phyloP scores from a whole-genome alignment of 2,797 vertebrate genomes.

The Acanthornis magna region DNA sequence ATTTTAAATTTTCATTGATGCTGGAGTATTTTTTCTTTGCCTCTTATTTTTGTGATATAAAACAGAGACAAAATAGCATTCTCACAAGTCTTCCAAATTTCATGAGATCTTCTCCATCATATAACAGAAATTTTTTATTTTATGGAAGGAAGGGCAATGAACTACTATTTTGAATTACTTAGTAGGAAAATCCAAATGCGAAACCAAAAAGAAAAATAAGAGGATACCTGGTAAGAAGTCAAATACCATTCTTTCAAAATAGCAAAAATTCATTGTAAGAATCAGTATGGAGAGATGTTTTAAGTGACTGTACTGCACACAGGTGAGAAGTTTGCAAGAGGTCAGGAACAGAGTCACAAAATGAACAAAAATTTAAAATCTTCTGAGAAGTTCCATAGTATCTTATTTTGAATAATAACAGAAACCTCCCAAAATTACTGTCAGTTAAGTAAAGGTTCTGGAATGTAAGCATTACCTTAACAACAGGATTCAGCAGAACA shows the following conservation, averaged over 20 bases:
- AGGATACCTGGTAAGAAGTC: not conserved
- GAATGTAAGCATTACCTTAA: slow-evolving; percentile 81
- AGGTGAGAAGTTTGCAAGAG: not conserved
- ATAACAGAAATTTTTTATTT: not conserved
- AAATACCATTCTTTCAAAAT: not conserved
- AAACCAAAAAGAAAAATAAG: not conserved
- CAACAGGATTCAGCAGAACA: slow-evolving; percentile 88
- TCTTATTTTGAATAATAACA: not conserved
- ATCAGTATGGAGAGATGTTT: not conserved
- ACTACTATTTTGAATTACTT: not conserved
- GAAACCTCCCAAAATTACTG: rapidly evolving
- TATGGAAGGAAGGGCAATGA: not conserved
- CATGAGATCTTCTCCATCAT: not conserved
- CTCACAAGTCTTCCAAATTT: not conserved
- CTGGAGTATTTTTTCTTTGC: not conserved
- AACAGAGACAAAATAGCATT: not conserved
- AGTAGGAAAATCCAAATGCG: not conserved
- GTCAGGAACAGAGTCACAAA: not conserved
- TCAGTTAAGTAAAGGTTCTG: not conserved
- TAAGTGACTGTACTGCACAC: not conserved
- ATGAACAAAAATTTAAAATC: not conserved
- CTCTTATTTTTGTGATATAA: not conserved
- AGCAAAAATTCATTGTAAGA: not conserved
- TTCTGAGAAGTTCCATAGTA: not conserved
- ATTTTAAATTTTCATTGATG: not conserved